Base-by-base conservation (phyloP, 2,797 vertebrate species). In the Rhodeus uyekii region DNA sequence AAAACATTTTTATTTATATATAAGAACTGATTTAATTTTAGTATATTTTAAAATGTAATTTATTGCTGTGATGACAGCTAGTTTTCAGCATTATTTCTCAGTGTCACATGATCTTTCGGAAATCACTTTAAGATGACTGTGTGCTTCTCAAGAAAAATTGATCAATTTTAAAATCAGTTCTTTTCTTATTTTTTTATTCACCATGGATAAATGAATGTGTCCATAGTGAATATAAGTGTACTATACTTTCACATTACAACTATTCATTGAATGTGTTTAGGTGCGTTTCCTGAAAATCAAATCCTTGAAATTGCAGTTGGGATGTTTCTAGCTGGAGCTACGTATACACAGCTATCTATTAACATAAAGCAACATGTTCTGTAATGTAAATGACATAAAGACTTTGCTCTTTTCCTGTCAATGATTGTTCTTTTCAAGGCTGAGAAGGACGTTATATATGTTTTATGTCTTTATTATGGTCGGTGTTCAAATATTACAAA, bases 351-450 rank as follows among this genome's bases (percentile, higher is more conserved):
- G 36, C 19, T 39, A 8, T 24, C 19, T 39, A 8, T 24, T 58
- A 18, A 38, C n/a, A 55, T 39, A 14, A 50, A 68, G 18, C n/a
- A 16, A 9, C 16, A 32, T 14, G 7, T 38, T 63, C 36, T 76
- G 27, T 44, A 9, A 44, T 65, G 36, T 13, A 46, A 44, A 18
- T 55, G 18, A 67, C 46, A 32, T 65, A 13, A 42, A 75, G 61
- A 82, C 60, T 81, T 80, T 67, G 67, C 76, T 67, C 73, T 64
- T 16, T 63, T 29, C 8, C 19, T 32, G 82, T 90, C 87, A 78
- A 32, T 80, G 39, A 87, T 89, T 84, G 34, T 53, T 48, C n/a
- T 29, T 73, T 13, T 13, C 4, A 42, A 85, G 87, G 76, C 82
- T 13, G 48, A 63, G 8, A 39, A 34, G 79, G 4, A 5, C 18